Percentiles rank a stretch among this genome's conserved stretches.
Evolutionary conservation across 2,113 vertebrate genomes (phyloP).

Genomic region (Dryoscopus gambensis): DNA sequence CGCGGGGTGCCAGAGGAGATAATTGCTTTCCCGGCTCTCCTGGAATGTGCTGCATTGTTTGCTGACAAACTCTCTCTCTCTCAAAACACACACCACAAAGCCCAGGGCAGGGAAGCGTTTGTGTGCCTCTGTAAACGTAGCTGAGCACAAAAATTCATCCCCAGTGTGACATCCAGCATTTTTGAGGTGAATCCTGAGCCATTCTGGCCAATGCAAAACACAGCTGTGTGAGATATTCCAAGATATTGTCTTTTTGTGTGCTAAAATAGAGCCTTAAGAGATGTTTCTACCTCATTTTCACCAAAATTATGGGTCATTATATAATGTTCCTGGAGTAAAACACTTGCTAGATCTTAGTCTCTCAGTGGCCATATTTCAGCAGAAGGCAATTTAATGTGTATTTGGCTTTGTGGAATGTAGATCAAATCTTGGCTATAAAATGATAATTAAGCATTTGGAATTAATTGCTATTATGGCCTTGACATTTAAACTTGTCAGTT

Average conservation of each 20-base stretch:
- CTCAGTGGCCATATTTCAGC: background rate
- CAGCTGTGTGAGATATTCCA: background rate
- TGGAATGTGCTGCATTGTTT: background rate
- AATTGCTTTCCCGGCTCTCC: conserved; percentile 8
- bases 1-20: background rate
- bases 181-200: background rate
- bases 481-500: conserved; percentile 2
- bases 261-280: background rate
- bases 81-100: background rate
- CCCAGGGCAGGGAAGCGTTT: background rate
- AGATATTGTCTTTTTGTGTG: background rate
- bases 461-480: conserved; percentile 1
- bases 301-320: background rate
- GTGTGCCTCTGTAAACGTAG: background rate
- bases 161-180: background rate
- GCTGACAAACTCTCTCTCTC: conserved; percentile 9
- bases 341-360: background rate
- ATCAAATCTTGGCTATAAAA: background rate
- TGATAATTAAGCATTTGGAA: background rate
- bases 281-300: background rate
- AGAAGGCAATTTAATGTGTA: background rate
- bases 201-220: background rate
- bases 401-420: background rate
- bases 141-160: background rate
- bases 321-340: background rate